Evolutionary conservation across 1,140 invertebrate genomes (phyloP).

Genomic region (Lethocerus indicus): DNA sequence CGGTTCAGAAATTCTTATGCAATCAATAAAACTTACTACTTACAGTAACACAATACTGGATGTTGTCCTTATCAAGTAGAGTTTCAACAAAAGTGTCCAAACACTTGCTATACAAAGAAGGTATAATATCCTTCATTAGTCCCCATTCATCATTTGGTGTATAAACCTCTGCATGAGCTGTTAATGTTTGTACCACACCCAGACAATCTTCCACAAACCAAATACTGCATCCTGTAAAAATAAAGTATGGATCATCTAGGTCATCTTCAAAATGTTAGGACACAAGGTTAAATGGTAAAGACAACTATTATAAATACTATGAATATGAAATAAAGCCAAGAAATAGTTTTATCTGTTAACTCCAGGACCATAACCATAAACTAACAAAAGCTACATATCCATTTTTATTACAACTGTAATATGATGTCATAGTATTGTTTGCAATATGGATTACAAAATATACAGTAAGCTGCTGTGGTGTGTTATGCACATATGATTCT

Average conservation of each 20-base stretch:
- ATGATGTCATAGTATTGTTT: too few relatives aligned
- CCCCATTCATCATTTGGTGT: slow-evolving; percentile 6
- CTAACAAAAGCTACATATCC: neutral
- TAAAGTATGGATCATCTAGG: neutral
- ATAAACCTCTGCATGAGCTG: neutral
- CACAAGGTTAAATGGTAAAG: neutral
- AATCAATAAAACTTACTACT: too few relatives aligned
- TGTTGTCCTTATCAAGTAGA: too few relatives aligned
- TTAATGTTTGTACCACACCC: neutral
- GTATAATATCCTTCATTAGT: neutral
- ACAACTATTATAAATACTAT: neutral
- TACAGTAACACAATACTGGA: too few relatives aligned
- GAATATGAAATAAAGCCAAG: neutral
- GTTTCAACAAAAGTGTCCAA: too few relatives aligned
- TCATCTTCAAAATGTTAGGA: neutral
- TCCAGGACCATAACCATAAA: neutral
- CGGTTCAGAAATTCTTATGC: too few relatives aligned
- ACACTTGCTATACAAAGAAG: too few relatives aligned
- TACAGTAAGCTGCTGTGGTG: too few relatives aligned
- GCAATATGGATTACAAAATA: too few relatives aligned
- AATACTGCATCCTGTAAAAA: neutral
- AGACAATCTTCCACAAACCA: slow-evolving; percentile 1
- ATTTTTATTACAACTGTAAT: too few relatives aligned
- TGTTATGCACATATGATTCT: too few relatives aligned
- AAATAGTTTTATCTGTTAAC: neutral